These are phyloP conservation scores for Saccopteryx bilineata DNA, from an alignment of 2,113 vertebrate genomes.

Conservation along the genomic window DNA sequence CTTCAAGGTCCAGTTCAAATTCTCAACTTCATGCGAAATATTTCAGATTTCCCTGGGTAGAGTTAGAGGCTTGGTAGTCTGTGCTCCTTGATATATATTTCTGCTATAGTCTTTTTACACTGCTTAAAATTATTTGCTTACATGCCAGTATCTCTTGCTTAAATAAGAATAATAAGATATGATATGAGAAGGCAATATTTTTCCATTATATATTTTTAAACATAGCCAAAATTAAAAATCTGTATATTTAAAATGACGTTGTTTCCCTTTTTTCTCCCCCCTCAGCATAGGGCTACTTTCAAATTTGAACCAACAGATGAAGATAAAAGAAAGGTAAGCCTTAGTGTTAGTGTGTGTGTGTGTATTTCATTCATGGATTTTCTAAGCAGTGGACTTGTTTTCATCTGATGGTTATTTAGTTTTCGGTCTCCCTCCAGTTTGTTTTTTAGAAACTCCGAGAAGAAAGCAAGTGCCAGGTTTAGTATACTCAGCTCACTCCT, in stretches of 20 bases:
- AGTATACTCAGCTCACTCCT: not conserved
- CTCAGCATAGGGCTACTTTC: slow-evolving; percentile 94
- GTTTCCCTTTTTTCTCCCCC: slow-evolving; percentile 72
- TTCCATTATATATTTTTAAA: slow-evolving; percentile 56
- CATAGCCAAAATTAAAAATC: slow-evolving; percentile 37
- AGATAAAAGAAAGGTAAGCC: slow-evolving; percentile 94
- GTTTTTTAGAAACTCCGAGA: slow-evolving; percentile 49
- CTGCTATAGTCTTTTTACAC: slow-evolving; percentile 31
- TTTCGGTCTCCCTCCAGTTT: slow-evolving; percentile 62
- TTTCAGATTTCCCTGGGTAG: not conserved
- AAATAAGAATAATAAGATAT: slow-evolving; percentile 28
- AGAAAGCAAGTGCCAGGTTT: slow-evolving; percentile 37
- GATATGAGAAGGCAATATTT: slow-evolving; percentile 40
- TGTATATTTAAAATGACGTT: slow-evolving; percentile 72
- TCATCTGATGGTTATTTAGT: slow-evolving; percentile 48
- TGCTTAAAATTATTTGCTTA: slow-evolving; percentile 37
- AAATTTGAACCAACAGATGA: slow-evolving; percentile 95
- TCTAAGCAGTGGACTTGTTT: slow-evolving; percentile 43
- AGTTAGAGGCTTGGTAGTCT: not conserved
- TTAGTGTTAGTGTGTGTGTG: not conserved
- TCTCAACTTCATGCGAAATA: not conserved
- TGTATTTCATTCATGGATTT: slow-evolving; percentile 6
- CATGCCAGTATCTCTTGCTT: not conserved
- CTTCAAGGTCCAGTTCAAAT: not conserved
- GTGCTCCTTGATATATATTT: not conserved